Evolutionary conservation across 92 coral and sea anemone species (phyloP).

Genomic region (Phenganax stokvisi): DNA sequence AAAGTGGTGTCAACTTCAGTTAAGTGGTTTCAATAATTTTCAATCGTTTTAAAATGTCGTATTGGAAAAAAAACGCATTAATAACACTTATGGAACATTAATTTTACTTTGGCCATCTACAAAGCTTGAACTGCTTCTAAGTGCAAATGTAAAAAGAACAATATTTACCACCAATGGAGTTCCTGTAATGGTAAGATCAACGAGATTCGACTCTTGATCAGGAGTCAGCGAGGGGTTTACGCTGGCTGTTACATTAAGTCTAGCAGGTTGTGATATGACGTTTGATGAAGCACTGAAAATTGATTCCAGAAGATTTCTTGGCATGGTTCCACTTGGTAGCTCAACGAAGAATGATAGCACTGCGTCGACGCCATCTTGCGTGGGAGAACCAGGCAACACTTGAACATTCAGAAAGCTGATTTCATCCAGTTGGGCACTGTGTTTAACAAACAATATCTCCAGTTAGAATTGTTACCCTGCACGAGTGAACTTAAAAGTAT

Average conservation of each 20-base stretch:
- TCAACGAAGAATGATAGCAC: conserved; percentile 16
- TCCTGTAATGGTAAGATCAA: neutral
- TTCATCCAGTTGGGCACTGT: neutral
- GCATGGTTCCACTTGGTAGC: conserved; percentile 30
- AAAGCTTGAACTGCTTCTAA: no score
- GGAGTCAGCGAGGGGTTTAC: neutral
- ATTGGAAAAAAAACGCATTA: no score
- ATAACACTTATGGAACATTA: no score
- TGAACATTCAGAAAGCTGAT: conserved; percentile 6
- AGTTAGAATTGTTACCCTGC: neutral
- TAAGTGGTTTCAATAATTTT: no score
- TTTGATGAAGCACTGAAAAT: conserved; percentile 1
- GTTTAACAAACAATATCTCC: neutral
- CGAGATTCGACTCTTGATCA: neutral
- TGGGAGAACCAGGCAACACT: conserved; percentile 20
- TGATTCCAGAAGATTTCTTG: neutral
- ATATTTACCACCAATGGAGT: neutral
- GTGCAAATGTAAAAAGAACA: no score
- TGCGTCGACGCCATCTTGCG: conserved; percentile 20
- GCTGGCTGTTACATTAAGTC: neutral
- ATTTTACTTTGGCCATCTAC: no score
- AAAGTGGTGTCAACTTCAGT: no score
- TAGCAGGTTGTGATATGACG: conserved; percentile 1
- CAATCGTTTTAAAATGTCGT: no score
- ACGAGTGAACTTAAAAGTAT: no score